A percentile compares a stretch with the other conserved stretches of the same genome.
These are phyloP conservation scores for Blastomussa wellsi DNA, from an alignment of 92 coral and sea anemone genomes.

Conservation along the genomic window DNA sequence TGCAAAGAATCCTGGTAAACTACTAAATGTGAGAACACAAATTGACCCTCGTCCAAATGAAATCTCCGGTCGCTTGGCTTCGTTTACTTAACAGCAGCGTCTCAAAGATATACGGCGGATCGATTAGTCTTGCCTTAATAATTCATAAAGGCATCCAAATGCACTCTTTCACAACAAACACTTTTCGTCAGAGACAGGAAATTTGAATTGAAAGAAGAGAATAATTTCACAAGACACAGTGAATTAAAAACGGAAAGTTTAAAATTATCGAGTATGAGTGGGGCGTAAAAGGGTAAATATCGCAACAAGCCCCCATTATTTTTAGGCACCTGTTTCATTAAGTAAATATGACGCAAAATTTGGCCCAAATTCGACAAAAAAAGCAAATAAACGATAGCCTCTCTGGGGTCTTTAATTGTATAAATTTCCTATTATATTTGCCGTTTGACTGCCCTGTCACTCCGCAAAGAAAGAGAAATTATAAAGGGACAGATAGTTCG, in stretches of 20 bases:
- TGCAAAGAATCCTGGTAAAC: not conserved
- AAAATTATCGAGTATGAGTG: not conserved
- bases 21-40: not conserved
- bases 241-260: not conserved
- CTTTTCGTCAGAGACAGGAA: not conserved
- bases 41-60: not conserved
- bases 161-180: not conserved
- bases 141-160: not conserved
- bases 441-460: not conserved
- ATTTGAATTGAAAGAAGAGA: not conserved
- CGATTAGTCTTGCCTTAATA: not conserved
- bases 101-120: not conserved
- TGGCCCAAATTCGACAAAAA: not conserved
- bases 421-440: not conserved
- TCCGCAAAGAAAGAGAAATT: not conserved
- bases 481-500: not conserved
- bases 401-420: not conserved
- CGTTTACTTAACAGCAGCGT: not conserved
- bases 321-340: slow-evolving; percentile 25
- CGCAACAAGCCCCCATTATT: not conserved
- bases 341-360: slow-evolving; percentile 13
- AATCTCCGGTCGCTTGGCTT: not conserved
- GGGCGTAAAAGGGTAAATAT: not conserved
- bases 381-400: slow-evolving; percentile 14
- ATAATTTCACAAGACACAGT: not conserved